These are phyloP conservation scores for Teleogryllus oceanicus DNA, from an alignment of 2,888 invertebrate genomes.

Conservation along the genomic window DNA sequence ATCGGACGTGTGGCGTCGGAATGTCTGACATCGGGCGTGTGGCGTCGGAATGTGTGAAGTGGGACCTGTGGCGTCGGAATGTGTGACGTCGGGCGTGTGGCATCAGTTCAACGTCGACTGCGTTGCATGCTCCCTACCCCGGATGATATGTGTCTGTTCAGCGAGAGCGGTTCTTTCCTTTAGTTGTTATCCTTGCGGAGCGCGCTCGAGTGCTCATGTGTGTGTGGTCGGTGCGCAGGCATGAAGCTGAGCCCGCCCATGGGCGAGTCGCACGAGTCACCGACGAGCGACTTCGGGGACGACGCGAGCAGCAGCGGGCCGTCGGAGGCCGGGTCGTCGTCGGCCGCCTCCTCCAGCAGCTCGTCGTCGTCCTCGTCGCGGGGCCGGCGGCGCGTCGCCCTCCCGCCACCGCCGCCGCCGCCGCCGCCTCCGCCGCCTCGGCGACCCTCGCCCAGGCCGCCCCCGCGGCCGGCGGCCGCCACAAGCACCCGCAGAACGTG, in stretches of 20 bases:
- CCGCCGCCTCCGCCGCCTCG: conserved; percentile 43
- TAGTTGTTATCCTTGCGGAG: too few relatives aligned
- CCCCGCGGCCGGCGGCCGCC: conserved; percentile 38
- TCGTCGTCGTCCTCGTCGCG: conserved; percentile 41
- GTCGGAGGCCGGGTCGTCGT: background rate
- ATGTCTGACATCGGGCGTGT: too few relatives aligned
- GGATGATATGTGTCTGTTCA: too few relatives aligned
- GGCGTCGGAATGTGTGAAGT: too few relatives aligned
- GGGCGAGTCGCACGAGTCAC: conserved; percentile 48
- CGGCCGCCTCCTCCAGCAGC: conserved; percentile 38
- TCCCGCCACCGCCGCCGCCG: conserved; percentile 36
- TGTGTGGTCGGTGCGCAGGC: conserved; percentile 42
- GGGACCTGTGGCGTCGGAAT: too few relatives aligned
- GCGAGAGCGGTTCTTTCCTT: too few relatives aligned
- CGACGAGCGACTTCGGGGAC: conserved; percentile 56
- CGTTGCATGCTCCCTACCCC: too few relatives aligned
- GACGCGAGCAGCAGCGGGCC: conserved; percentile 45
- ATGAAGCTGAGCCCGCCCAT: conserved; percentile 46
- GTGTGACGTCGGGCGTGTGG: too few relatives aligned
- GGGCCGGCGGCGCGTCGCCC: conserved; percentile 40
- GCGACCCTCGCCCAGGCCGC: conserved; percentile 35
- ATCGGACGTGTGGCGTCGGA: too few relatives aligned
- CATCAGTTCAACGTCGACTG: too few relatives aligned
- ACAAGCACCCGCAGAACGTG: conserved; percentile 68
- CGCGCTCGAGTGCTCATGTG: too few relatives aligned